Conservation (phyloP, 2,888 invertebrate genomes). For the Drosophila testacea region DNA sequence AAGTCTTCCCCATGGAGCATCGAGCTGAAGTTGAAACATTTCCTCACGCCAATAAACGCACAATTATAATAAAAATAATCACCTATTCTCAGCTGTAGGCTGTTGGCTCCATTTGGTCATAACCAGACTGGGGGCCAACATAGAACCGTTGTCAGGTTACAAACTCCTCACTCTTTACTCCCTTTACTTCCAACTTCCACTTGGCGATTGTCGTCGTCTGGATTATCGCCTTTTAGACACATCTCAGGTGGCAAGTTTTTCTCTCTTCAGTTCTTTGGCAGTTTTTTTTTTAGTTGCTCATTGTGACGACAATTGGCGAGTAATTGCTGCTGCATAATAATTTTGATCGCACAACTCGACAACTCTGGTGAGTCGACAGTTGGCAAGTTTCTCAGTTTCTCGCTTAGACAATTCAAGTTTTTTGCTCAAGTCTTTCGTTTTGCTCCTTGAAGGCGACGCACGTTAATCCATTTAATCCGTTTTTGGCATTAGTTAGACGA, state of each 20-base stretch:
- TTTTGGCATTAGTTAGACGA: slow-evolving; percentile 64
- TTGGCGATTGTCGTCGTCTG: slow-evolving; percentile 38
- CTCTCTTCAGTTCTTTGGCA: slow-evolving; percentile 26
- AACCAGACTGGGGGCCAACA: slow-evolving; percentile 42
- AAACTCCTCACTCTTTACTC: slow-evolving; percentile 17
- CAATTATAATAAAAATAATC: slow-evolving; percentile 84
- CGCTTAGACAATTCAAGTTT: slow-evolving; percentile 66
- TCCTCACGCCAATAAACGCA: slow-evolving; percentile 81
- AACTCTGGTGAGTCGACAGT: slow-evolving; percentile 27
- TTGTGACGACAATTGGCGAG: slow-evolving; percentile 82
- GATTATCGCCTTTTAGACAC: slow-evolving; percentile 70
- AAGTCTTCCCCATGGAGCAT: not conserved
- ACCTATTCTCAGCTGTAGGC: slow-evolving; percentile 38
- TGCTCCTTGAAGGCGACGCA: slow-evolving; percentile 49
- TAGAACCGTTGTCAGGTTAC: slow-evolving; percentile 57
- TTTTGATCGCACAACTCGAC: slow-evolving; percentile 52
- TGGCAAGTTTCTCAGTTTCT: slow-evolving; percentile 2
- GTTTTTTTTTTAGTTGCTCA: slow-evolving; percentile 60
- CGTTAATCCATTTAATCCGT: slow-evolving; percentile 75
- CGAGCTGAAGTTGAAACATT: slow-evolving; percentile 46
- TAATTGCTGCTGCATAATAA: slow-evolving; percentile 83
- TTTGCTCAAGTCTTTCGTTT: slow-evolving; percentile 61
- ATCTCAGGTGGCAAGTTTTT: slow-evolving; percentile 61
- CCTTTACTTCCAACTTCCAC: slow-evolving; percentile 23
- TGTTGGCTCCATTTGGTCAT: slow-evolving; percentile 66